Evolutionary conservation across 2,797 vertebrate genomes (phyloP).

Genomic region (Myoxocephalus aenaeus): DNA sequence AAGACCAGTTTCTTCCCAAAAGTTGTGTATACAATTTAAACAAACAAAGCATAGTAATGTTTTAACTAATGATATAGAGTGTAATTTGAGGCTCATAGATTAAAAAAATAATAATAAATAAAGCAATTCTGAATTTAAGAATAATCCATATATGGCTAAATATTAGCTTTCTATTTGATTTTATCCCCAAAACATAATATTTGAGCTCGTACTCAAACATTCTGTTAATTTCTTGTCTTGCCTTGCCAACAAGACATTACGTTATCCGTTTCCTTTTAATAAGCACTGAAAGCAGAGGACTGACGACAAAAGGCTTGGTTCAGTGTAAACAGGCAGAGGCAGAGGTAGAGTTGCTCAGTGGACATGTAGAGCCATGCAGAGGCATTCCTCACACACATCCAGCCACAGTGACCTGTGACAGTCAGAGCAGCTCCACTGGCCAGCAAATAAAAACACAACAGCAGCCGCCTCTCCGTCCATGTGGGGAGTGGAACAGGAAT

Average conservation of each 20-base stretch:
- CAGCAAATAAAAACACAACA: conserved; percentile 70
- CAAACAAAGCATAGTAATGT: not conserved
- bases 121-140: not conserved
- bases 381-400: conserved; percentile 75
- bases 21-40: not conserved
- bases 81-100: not conserved
- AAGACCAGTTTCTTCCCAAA: not conserved
- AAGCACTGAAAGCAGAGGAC: not conserved
- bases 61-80: not conserved
- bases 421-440: conserved; percentile 70
- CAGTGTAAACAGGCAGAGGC: conserved; percentile 6
- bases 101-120: not conserved
- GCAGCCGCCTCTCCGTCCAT: conserved; percentile 41
- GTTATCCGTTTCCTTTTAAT: not conserved
- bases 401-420: conserved; percentile 78
- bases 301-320: conserved; percentile 28
- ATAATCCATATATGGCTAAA: not conserved
- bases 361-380: conserved; percentile 77
- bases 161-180: not conserved
- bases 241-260: not conserved
- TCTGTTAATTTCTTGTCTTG: not conserved
- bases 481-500: conserved; percentile 76
- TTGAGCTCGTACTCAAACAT: not conserved
- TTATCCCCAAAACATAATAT: not conserved
- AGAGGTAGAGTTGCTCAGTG: conserved; percentile 24